Evolutionary conservation across 2,797 vertebrate species (phyloP), one percentile per base, ranked within the genome.

Genomic region (Percopsis omiscomaycus): DNA sequence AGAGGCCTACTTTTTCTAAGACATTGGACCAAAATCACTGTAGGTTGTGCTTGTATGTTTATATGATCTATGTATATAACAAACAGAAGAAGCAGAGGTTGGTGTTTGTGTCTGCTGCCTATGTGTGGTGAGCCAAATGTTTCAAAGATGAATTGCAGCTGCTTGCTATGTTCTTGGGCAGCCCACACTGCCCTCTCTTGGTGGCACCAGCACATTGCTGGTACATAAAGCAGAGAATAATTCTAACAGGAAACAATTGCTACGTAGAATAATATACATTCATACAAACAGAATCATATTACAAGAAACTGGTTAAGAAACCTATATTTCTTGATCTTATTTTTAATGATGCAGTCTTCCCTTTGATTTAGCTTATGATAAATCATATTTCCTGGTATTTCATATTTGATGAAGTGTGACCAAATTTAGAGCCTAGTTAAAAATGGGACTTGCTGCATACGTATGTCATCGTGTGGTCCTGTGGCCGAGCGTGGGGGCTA

Each of bases 171-270:
- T 76, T 88, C 79, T 79, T 60, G 67, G 83, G 80, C 89, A 90
- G 89, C 70, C 89, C 86, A 92, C 78, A 92, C 89, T 92, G 92
- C 91, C 92, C 91, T 92, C 93, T 93, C 71, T 89, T 91, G 93
- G 90, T 67, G 59, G 56, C 59, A 83, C 52, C 14, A 55, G 29
- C 61, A 64, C 77, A 89, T 37, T 71, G 72, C 77, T 62, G 32
- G 12, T 48, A 22, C 32, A 12, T 29, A 37, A 37, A 37, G 32
- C 32, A 37, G 32, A 37, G 32, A 37, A 37, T 37, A 9, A 6
- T 37, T 37, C 32, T 37, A 37, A 37, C 32, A 9, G 9, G 32
- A 37, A 1, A 8, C 32, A 37, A 37, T 37, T 37, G 32, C 32
- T 37, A 8, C 32, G 9, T 37, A 37, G 32, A 37, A 5, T 37